Evolutionary conservation across 2,888 invertebrate species (phyloP).

Genomic region (Tinea semifulvella): DNA sequence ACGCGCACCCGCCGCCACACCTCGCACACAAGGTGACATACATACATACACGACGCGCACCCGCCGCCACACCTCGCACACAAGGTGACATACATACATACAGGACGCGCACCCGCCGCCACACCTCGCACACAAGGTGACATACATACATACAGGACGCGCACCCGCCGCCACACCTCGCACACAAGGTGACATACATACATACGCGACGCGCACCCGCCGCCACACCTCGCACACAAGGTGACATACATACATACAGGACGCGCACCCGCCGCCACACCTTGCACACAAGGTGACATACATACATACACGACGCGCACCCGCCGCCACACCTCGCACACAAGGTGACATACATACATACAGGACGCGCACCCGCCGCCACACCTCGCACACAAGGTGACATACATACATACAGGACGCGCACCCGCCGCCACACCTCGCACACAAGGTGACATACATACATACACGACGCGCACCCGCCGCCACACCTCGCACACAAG

Average conservation of each 20-base stretch:
- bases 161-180: slow-evolving; percentile 75
- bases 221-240: slow-evolving; percentile 53
- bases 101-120: slow-evolving; percentile 91
- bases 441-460: slow-evolving; percentile 45
- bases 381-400: slow-evolving; percentile 52
- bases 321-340: slow-evolving; percentile 68
- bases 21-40: slow-evolving; percentile 47
- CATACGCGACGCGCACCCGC: slow-evolving; percentile 97
- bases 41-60: slow-evolving; percentile 98
- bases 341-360: slow-evolving; percentile 46
- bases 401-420: too few species aligned
- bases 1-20: slow-evolving; percentile 86
- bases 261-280: slow-evolving; percentile 86
- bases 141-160: too few species aligned
- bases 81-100: slow-evolving; percentile 46
- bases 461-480: slow-evolving; percentile 97
- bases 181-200: slow-evolving; percentile 45
- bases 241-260: too few species aligned
- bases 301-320: slow-evolving; percentile 98
- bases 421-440: slow-evolving; percentile 75
- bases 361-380: slow-evolving; percentile 91
- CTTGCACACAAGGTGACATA: slow-evolving; percentile 47
- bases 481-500: slow-evolving; percentile 53
- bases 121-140: slow-evolving; percentile 52
- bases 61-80: slow-evolving; percentile 68